phyloP scores from a whole-genome alignment of 92 coral and sea anemone genomes.

The Palythoa grandiflora region DNA sequence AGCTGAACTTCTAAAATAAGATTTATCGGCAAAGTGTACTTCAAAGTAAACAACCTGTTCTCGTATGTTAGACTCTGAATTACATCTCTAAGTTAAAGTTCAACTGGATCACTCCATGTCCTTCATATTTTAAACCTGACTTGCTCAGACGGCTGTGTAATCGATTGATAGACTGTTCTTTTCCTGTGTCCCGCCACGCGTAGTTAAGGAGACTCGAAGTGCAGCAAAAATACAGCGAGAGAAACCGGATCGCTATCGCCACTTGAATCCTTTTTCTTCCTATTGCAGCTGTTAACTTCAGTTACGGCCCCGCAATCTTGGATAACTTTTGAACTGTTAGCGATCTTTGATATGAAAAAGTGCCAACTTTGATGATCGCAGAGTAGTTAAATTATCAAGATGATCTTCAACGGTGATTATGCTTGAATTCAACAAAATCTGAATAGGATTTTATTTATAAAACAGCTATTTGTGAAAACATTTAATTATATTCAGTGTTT shows the following conservation, averaged over 20 bases:
- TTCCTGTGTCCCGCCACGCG: neutral
- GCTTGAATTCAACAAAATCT: neutral
- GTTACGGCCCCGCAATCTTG: neutral
- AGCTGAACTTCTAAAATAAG: neutral
- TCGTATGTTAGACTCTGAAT: neutral
- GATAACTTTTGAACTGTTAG: neutral
- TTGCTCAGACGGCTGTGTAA: neutral
- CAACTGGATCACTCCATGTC: neutral
- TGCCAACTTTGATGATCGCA: neutral
- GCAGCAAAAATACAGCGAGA: conserved; percentile 22
- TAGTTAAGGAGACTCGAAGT: conserved; percentile 25
- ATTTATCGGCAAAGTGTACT: neutral
- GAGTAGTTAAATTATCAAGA: neutral
- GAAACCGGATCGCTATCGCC: neutral
- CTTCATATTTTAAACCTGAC: neutral
- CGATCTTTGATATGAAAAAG: neutral
- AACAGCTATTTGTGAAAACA: conserved; percentile 3
- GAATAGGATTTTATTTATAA: conserved; percentile 27
- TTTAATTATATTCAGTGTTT: conserved; percentile 3
- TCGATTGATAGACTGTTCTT: neutral
- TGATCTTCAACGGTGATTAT: neutral
- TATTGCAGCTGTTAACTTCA: neutral
- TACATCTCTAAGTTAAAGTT: neutral
- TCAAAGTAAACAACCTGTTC: neutral
- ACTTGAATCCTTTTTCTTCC: neutral